Evolutionary conservation across 2,797 vertebrate species (phyloP).

Genomic region (Danio kyathit): DNA sequence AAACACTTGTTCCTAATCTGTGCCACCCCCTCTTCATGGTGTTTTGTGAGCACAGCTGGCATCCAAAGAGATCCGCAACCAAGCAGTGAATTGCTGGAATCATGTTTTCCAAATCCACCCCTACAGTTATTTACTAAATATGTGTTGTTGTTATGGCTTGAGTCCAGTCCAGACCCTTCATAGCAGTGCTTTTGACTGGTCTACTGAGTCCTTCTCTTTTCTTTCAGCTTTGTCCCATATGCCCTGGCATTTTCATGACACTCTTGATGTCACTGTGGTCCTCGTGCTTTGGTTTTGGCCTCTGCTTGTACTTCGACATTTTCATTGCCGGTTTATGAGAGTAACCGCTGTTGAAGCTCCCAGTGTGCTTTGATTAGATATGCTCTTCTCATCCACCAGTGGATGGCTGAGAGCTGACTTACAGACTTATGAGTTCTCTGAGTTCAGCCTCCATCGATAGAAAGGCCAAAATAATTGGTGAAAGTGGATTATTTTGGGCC

Average conservation of each 20-base stretch:
- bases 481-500: constrained; percentile 26
- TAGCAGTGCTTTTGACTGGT: neutral
- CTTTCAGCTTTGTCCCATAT: constrained; percentile 18
- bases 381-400: constrained; percentile 11
- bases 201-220: constrained; percentile 6
- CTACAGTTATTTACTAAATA: constrained; percentile 2
- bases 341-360: constrained; percentile 13
- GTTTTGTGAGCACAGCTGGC: constrained; percentile 13
- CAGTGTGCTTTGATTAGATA: constrained; percentile 30
- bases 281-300: neutral
- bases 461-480: neutral
- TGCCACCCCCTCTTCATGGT: neutral
- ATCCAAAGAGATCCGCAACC: neutral
- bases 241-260: constrained; percentile 37
- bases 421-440: constrained; percentile 10
- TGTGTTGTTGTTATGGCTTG: neutral
- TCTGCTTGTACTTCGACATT: constrained; percentile 30
- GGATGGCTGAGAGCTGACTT: neutral
- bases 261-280: constrained; percentile 22
- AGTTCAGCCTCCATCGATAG: neutral
- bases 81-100: constrained; percentile 3
- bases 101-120: constrained; percentile 15
- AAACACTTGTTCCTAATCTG: neutral
- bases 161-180: constrained; percentile 1
- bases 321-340: constrained; percentile 5